phyloP scores from a whole-genome alignment of 2,888 invertebrate species.

The Cynaeus angustus region DNA sequence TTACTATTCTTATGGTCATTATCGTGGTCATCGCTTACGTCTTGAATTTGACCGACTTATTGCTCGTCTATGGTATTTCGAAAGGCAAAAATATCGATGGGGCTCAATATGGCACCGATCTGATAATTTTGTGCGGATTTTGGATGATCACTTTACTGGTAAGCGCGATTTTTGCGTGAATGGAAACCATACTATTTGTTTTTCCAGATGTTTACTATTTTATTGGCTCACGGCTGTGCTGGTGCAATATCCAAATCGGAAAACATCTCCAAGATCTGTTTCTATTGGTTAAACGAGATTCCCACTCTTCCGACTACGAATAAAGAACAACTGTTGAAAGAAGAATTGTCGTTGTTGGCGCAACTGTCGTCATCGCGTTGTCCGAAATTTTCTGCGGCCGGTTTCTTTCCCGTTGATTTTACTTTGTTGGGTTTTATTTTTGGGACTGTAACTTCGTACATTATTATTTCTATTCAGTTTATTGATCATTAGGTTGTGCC shows the following conservation, averaged over 20 bases:
- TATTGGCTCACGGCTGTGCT: constrained; percentile 31
- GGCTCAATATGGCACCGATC: constrained; percentile 19
- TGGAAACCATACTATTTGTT: constrained; percentile 10
- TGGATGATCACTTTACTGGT: constrained; percentile 41
- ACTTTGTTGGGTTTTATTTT: constrained; percentile 58
- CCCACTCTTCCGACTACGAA: constrained; percentile 21
- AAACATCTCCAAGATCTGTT: constrained; percentile 23
- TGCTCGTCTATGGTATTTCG: constrained; percentile 32
- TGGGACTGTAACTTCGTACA: constrained; percentile 60
- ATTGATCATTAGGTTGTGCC: constrained; percentile 34
- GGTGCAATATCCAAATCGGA: constrained; percentile 27
- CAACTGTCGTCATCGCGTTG: constrained; percentile 54
- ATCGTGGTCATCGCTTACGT: constrained; percentile 31
- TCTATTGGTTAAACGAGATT: constrained; percentile 41
- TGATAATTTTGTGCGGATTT: constrained; percentile 23
- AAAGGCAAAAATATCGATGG: constrained; percentile 29
- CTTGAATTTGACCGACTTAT: constrained; percentile 38
- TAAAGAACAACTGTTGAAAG: constrained; percentile 36
- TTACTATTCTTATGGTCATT: constrained; percentile 21
- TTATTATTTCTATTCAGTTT: constrained; percentile 60
- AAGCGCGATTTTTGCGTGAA: background rate
- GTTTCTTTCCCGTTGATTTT: constrained; percentile 59
- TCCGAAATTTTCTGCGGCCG: constrained; percentile 58
- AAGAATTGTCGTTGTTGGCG: constrained; percentile 53
- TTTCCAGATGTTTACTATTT: constrained; percentile 24